Conservation (phyloP, 2,113 vertebrate genomes). For the Actenoides hombroni region DNA sequence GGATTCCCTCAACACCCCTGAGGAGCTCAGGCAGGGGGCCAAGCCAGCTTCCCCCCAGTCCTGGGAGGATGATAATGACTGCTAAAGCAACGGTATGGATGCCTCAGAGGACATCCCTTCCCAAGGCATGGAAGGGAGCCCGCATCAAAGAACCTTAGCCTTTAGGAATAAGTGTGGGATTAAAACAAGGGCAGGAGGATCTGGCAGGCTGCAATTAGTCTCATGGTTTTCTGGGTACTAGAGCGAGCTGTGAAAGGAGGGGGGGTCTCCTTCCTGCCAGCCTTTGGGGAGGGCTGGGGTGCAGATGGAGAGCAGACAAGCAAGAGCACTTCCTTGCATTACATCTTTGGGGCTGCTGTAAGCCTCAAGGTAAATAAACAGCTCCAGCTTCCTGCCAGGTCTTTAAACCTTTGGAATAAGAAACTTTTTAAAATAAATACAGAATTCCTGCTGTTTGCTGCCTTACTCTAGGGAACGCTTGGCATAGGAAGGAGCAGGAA, state of each 20-base stretch:
- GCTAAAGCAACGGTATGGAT: not conserved
- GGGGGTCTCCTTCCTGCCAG: not conserved
- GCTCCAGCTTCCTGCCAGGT: not conserved
- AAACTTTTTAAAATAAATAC: not conserved
- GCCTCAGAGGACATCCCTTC: not conserved
- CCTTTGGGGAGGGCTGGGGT: not conserved
- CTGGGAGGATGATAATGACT: not conserved
- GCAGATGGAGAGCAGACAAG: not conserved
- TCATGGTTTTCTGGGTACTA: not conserved
- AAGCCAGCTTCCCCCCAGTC: not conserved
- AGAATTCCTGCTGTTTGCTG: not conserved
- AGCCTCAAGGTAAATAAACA: not conserved
- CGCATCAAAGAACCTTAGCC: not conserved
- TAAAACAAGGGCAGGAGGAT: not conserved
- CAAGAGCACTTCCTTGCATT: not conserved
- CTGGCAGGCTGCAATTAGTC: not conserved
- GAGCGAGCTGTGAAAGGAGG: not conserved
- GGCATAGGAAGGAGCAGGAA: not conserved
- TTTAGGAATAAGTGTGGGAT: not conserved
- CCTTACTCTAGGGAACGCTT: not conserved
- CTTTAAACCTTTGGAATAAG: conserved; percentile 9
- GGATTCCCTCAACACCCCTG: not conserved
- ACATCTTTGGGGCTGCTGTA: not conserved
- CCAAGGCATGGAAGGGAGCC: not conserved
- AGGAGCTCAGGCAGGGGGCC: not conserved